These are phyloP conservation scores for Isurus oxyrinchus DNA, from an alignment of 2,113 vertebrate species.

Conservation along the genomic window DNA sequence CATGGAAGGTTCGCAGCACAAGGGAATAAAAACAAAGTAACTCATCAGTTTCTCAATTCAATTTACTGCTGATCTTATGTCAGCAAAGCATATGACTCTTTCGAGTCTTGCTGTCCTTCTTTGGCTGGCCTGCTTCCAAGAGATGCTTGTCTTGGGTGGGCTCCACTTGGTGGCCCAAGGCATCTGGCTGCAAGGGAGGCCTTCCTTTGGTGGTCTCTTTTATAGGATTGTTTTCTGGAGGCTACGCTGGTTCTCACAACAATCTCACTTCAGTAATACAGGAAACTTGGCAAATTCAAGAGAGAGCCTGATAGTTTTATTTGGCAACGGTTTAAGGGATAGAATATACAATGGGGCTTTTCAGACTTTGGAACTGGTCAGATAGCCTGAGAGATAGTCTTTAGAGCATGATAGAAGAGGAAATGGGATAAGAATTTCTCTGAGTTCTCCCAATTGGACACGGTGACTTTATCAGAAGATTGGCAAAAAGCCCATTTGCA, in stretches of 20 bases:
- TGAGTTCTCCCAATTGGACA: background rate
- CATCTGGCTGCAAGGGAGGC: constrained; percentile 25
- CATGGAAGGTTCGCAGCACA: background rate
- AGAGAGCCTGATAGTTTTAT: background rate
- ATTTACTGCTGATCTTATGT: background rate
- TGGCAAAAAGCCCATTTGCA: background rate
- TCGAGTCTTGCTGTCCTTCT: background rate
- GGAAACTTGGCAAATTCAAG: constrained; percentile 28
- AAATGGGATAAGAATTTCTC: background rate
- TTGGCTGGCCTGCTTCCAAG: background rate
- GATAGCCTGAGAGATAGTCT: background rate
- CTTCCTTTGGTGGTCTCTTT: background rate
- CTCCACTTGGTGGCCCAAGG: background rate
- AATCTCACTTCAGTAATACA: background rate
- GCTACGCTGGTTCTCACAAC: constrained; percentile 6
- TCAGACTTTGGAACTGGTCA: background rate
- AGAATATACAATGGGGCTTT: constrained; percentile 14
- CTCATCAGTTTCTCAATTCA: background rate
- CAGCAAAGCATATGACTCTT: background rate
- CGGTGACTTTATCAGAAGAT: background rate
- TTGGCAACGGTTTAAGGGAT: constrained; percentile 3
- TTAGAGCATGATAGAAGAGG: background rate
- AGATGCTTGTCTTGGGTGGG: constrained; percentile 4
- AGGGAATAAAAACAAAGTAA: background rate
- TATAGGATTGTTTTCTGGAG: constrained; percentile 5